phyloP scores from a whole-genome alignment of 1,140 invertebrate genomes.

The Diprion similis region DNA sequence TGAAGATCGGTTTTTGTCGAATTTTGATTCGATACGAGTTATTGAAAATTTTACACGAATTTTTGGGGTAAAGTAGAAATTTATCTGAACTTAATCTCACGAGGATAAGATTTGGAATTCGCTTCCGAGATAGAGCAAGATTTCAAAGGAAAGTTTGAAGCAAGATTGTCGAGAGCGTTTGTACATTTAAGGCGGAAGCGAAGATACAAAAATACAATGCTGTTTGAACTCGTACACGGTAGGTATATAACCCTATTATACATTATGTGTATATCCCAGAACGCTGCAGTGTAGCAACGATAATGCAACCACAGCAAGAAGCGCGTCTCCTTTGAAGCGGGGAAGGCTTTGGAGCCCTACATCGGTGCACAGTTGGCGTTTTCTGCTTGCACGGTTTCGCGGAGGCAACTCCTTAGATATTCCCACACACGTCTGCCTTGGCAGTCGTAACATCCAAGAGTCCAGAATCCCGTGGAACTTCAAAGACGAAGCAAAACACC shows the following conservation, averaged over 20 bases:
- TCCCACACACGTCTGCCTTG: not conserved
- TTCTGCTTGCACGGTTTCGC: constrained; percentile 2
- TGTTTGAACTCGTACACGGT: not conserved
- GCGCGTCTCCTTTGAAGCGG: constrained; percentile 3
- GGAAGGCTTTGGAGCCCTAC: not conserved
- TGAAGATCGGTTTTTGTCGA: no score
- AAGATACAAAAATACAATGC: no score
- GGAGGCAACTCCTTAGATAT: constrained; percentile 1
- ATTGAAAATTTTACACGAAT: no score
- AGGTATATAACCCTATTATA: not conserved
- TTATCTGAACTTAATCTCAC: no score
- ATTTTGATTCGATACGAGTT: no score
- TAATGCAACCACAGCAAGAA: constrained; percentile 5
- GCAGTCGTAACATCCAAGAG: constrained; percentile 22
- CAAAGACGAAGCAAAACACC: constrained; percentile 43
- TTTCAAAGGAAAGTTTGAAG: no score
- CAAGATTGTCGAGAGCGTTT: no score
- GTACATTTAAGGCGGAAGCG: no score
- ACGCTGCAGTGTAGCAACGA: not conserved
- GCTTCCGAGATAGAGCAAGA: no score
- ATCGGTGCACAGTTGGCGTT: constrained; percentile 1
- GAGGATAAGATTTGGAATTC: no score
- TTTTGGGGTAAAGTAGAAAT: no score
- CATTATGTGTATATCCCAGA: not conserved
- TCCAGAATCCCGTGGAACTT: constrained; percentile 41